Percentiles rank a stretch among this genome's conserved stretches.
Conservation (phyloP, 2,113 vertebrate genomes). For the Tricholaema leucomelas region DNA sequence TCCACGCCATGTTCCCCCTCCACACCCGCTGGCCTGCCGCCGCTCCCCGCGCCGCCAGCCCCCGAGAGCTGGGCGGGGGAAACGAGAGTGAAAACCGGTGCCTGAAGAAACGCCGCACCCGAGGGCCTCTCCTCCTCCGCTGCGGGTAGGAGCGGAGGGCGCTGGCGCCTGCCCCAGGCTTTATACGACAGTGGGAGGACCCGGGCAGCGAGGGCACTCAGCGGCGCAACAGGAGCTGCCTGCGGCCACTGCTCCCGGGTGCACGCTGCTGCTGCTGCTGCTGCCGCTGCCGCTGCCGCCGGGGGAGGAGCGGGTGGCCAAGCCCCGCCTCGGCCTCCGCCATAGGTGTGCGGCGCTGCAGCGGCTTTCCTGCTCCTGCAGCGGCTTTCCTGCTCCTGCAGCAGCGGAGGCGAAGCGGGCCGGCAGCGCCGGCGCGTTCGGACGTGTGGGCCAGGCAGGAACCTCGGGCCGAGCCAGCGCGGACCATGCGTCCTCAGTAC, state of each 20-base stretch:
- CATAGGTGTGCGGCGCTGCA: neutral
- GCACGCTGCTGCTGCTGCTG: neutral
- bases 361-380: fast-evolving
- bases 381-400: neutral
- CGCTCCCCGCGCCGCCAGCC: slow-evolving; percentile 44
- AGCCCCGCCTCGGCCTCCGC: neutral
- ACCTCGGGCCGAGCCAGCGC: neutral
- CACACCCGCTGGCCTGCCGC: slow-evolving; percentile 53
- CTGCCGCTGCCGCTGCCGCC: neutral
- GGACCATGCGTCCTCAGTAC: neutral
- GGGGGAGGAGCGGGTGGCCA: neutral
- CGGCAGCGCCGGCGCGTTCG: neutral
- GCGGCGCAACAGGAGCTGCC: neutral
- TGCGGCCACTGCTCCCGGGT: neutral
- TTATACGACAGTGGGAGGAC: slow-evolving; percentile 7
- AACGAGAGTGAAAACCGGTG: neutral
- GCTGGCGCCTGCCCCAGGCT: neutral
- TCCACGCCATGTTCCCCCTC: slow-evolving; percentile 58
- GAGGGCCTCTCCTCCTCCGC: neutral
- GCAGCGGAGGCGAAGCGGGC: neutral
- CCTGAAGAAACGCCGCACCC: neutral
- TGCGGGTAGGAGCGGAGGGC: neutral
- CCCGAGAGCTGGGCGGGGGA: neutral
- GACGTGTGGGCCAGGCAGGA: neutral
- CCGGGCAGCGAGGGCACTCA: neutral